These are phyloP conservation scores for Australoheros facetus DNA, from an alignment of 2,797 vertebrate genomes.

Conservation along the genomic window DNA sequence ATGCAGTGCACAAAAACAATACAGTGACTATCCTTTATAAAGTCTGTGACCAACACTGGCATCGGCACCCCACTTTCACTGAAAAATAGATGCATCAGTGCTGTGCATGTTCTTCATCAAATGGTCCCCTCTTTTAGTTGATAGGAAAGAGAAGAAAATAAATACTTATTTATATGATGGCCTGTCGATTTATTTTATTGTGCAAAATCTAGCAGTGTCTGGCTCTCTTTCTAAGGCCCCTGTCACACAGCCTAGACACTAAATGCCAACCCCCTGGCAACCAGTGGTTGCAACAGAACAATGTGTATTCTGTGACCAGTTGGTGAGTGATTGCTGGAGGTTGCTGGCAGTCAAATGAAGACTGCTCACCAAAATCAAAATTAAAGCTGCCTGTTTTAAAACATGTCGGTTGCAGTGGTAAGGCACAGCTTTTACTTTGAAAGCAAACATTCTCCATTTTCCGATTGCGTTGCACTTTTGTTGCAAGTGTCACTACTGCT, in stretches of 20 bases:
- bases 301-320: background rate
- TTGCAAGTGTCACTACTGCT: rapidly evolving
- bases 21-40: background rate
- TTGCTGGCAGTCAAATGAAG: background rate
- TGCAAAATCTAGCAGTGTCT: background rate
- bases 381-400: background rate
- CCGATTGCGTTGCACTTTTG: background rate
- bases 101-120: background rate
- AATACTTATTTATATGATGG: rapidly evolving
- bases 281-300: background rate
- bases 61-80: background rate
- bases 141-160: background rate
- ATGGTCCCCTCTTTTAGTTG: background rate
- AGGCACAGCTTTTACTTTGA: background rate
- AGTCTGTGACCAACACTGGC: background rate
- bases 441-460: background rate
- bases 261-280: background rate
- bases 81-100: background rate
- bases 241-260: background rate
- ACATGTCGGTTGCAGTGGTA: rapidly evolving
- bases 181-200: background rate
- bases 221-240: background rate
- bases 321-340: background rate
- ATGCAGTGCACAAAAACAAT: background rate
- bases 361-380: background rate